phyloP scores from a whole-genome alignment of 2,888 invertebrate species.

The Plagiodera versicolora region DNA sequence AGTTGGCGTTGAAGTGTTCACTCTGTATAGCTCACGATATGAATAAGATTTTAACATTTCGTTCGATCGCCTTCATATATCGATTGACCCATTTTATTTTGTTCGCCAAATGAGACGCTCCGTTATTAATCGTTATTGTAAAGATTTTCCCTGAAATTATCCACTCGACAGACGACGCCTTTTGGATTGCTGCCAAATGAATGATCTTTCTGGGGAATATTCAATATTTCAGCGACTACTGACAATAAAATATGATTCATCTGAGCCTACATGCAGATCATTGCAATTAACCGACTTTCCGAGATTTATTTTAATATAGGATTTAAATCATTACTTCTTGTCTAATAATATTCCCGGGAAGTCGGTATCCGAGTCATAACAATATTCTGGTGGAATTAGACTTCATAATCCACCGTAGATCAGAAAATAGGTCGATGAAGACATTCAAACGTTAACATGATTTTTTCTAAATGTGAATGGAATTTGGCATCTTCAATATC shows the following conservation, averaged over 20 bases:
- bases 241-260: conserved; percentile 29
- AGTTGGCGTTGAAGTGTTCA: too few relatives aligned
- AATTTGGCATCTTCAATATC: too few relatives aligned
- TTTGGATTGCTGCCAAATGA: conserved; percentile 27
- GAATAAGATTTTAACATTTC: not conserved
- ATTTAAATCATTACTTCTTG: not conserved
- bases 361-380: too few relatives aligned
- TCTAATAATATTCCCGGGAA: not conserved
- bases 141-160: conserved; percentile 13
- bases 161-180: conserved; percentile 15
- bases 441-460: too few relatives aligned
- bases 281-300: conserved; percentile 23
- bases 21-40: too few relatives aligned
- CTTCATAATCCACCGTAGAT: too few relatives aligned
- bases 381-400: too few relatives aligned
- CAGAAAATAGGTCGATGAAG: too few relatives aligned
- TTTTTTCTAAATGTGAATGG: too few relatives aligned
- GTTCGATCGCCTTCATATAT: not conserved
- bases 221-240: conserved; percentile 20
- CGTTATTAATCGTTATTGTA: conserved; percentile 13
- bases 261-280: conserved; percentile 21
- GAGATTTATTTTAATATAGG: conserved; percentile 1
- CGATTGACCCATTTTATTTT: conserved; percentile 1
- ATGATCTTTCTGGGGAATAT: conserved; percentile 21
- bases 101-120: not conserved